Percentiles rank a stretch among this genome's conserved stretches.
Evolutionary conservation across 2,797 vertebrate genomes (phyloP).

Genomic region (Chromobotia macracanthus): DNA sequence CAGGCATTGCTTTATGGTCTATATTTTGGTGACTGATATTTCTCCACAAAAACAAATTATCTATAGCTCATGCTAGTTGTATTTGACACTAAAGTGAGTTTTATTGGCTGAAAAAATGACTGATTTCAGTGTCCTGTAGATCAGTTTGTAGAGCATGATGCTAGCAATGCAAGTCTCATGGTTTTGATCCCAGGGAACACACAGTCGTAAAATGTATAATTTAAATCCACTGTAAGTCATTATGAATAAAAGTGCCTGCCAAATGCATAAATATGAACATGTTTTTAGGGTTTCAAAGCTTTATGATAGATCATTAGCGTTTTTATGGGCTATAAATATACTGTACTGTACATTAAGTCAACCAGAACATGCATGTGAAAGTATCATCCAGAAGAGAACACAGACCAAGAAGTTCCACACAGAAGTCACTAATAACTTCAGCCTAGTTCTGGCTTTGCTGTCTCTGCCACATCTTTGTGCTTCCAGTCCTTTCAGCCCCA

Average conservation of each 20-base stretch:
- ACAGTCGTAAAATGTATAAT: too few species aligned
- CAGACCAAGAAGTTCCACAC: slow-evolving; percentile 9
- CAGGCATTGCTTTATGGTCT: too few species aligned
- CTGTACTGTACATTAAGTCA: not conserved
- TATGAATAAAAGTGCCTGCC: too few species aligned
- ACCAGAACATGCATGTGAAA: not conserved
- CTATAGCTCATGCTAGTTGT: not conserved
- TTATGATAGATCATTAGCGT: not conserved
- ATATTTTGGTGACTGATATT: not conserved
- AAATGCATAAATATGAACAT: too few species aligned
- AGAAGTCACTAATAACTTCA: slow-evolving; percentile 31
- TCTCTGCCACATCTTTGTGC: slow-evolving; percentile 51
- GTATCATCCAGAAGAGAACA: slow-evolving; percentile 6
- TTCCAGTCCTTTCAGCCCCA: slow-evolving; percentile 48
- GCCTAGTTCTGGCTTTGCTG: slow-evolving; percentile 6
- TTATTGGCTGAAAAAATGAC: not conserved
- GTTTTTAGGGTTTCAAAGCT: too few species aligned
- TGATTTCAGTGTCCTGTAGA: not conserved
- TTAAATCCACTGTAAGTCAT: too few species aligned
- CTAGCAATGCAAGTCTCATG: too few species aligned
- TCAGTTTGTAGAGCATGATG: not conserved
- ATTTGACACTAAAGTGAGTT: not conserved
- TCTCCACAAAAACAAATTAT: not conserved
- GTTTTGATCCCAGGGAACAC: too few species aligned
- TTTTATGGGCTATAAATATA: not conserved